phyloP scores from a whole-genome alignment of 2,888 invertebrate species.

The Xestia sexstrigata region DNA sequence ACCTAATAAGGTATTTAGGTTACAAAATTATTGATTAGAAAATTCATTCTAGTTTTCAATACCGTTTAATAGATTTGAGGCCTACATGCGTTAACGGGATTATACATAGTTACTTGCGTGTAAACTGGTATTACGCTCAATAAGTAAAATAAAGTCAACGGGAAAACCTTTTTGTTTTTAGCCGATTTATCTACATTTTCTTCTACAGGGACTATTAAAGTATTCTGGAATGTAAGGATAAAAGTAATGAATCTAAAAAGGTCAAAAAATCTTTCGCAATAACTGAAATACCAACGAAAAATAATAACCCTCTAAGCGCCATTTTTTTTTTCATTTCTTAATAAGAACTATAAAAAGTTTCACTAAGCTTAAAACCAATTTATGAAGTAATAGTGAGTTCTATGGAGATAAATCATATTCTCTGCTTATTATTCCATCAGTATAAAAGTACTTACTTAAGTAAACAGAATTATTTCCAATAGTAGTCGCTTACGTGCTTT shows the following conservation, averaged over 20 bases:
- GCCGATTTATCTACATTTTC: not conserved
- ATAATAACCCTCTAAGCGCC: not conserved
- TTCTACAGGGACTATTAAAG: not conserved
- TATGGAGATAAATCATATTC: constrained; percentile 15
- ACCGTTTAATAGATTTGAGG: constrained; percentile 8
- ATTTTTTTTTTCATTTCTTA: constrained; percentile 1
- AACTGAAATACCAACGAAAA: not conserved
- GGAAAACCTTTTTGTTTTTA: not conserved
- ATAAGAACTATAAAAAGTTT: not conserved
- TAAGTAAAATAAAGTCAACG: not conserved
- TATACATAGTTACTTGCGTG: not conserved
- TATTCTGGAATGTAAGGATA: not conserved
- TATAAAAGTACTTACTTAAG: constrained; percentile 44
- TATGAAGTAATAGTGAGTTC: constrained; percentile 9
- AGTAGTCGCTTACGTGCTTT: constrained; percentile 7
- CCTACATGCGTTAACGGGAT: constrained; percentile 5
- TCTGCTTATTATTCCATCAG: constrained; percentile 39
- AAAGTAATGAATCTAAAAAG: not conserved
- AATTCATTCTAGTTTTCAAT: not conserved
- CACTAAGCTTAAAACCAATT: constrained; percentile 32
- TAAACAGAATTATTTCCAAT: constrained; percentile 48
- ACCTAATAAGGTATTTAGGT: not conserved
- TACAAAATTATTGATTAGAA: not conserved
- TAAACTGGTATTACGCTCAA: not conserved
- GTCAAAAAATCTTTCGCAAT: not conserved